These are phyloP conservation scores for Antheraea mylitta DNA, from an alignment of 1,140 invertebrate genomes.

Conservation along the genomic window DNA sequence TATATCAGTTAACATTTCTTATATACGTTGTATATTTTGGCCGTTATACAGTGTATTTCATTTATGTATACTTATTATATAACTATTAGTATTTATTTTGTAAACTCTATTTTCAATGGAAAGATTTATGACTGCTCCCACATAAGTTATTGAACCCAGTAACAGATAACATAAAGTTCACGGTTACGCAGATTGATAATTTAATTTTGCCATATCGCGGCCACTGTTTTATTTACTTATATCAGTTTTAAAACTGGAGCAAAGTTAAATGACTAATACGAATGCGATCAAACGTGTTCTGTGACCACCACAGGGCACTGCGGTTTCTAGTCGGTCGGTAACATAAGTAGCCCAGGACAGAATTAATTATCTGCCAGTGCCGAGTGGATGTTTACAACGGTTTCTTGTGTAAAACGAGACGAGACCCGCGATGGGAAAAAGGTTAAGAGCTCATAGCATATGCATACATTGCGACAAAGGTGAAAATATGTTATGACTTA, in stretches of 20 bases:
- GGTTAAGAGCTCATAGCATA: slow-evolving; percentile 51
- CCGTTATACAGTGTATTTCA: background rate
- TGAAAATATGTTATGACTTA: slow-evolving; percentile 18
- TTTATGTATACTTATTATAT: too few relatives aligned
- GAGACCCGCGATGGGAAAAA: slow-evolving; percentile 55
- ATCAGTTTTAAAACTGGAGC: slow-evolving; percentile 2
- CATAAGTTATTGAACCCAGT: background rate
- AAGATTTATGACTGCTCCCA: too few relatives aligned
- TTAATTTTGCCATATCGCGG: background rate
- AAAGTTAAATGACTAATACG: slow-evolving; percentile 8
- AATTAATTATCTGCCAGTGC: slow-evolving; percentile 61
- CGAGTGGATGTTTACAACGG: slow-evolving; percentile 57
- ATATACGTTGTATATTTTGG: background rate
- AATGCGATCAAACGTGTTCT: slow-evolving; percentile 38
- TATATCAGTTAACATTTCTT: slow-evolving; percentile 5
- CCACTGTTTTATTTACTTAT: background rate
- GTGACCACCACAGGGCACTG: slow-evolving; percentile 44
- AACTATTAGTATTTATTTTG: too few relatives aligned
- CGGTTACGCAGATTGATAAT: too few relatives aligned
- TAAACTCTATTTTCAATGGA: too few relatives aligned
- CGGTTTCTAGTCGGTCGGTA: slow-evolving; percentile 53
- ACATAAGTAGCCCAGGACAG: slow-evolving; percentile 65
- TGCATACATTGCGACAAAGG: slow-evolving; percentile 24
- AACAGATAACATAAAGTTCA: background rate
- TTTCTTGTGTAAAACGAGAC: slow-evolving; percentile 69